Evolutionary conservation across 2,888 invertebrate genomes (phyloP).

Genomic region (Epistrophe grossulariae): DNA sequence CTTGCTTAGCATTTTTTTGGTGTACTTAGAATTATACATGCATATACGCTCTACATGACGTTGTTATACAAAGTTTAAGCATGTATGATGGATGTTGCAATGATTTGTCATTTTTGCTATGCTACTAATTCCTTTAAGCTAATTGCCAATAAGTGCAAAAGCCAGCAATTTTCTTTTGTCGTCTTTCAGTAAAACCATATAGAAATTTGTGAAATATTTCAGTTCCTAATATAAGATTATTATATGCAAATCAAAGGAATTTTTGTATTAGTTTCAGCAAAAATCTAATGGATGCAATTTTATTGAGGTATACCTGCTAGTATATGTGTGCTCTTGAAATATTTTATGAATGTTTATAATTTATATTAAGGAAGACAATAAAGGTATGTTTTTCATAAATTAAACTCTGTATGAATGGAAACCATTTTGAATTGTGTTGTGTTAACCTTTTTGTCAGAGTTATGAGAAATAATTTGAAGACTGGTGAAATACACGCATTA

Average conservation of each 20-base stretch:
- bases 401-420: neutral
- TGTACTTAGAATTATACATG: neutral
- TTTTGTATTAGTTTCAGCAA: neutral
- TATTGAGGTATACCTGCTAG: neutral
- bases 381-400: neutral
- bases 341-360: neutral
- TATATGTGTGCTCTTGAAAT: neutral
- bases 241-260: neutral
- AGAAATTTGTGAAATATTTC: conserved; percentile 3
- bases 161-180: conserved; percentile 20
- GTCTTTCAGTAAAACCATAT: neutral
- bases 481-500: no score
- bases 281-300: neutral
- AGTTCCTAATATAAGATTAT: neutral
- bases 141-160: conserved; percentile 46
- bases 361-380: neutral
- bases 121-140: conserved; percentile 56
- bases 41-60: neutral
- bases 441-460: neutral
- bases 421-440: neutral
- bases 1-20: conserved; percentile 43
- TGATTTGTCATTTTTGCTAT: conserved; percentile 49
- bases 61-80: neutral
- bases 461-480: neutral
- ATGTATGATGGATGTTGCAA: neutral